Percentiles rank a stretch among this genome's conserved stretches.
Evolutionary conservation across 2,888 invertebrate genomes (phyloP).

Genomic region (Chironomus riparius): DNA sequence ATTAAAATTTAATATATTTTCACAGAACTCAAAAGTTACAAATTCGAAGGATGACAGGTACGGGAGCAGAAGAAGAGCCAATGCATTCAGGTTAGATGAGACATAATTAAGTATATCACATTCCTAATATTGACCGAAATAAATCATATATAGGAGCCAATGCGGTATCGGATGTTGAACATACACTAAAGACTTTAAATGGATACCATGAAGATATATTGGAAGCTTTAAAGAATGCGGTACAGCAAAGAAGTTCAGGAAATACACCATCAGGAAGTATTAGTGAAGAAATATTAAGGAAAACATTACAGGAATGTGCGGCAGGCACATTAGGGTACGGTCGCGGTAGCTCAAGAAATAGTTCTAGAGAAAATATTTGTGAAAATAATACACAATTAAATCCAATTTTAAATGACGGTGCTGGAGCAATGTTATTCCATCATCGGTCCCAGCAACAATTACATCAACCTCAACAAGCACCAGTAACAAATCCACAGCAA

Average conservation of each 20-base stretch:
- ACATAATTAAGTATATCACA: neutral
- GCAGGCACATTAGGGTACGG: constrained; percentile 41
- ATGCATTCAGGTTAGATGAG: constrained; percentile 57
- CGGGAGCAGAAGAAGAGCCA: constrained; percentile 67
- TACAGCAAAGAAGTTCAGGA: constrained; percentile 59
- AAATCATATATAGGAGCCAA: constrained; percentile 42
- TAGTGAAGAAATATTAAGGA: constrained; percentile 59
- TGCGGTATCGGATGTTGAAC: constrained; percentile 68
- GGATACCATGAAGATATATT: constrained; percentile 89
- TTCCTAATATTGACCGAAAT: neutral
- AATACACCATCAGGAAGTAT: constrained; percentile 54
- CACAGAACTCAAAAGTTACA: constrained; percentile 73
- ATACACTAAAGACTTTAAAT: constrained; percentile 79
- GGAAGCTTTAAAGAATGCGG: constrained; percentile 79
- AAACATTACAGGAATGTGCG: constrained; percentile 56
- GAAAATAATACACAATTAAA: constrained; percentile 57
- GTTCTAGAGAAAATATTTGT: constrained; percentile 66
- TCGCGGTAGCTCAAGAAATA: constrained; percentile 46
- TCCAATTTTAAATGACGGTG: constrained; percentile 44
- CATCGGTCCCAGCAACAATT: constrained; percentile 32
- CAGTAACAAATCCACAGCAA: constrained; percentile 19
- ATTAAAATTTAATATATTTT: constrained; percentile 1
- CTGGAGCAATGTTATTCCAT: constrained; percentile 37
- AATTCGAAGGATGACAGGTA: constrained; percentile 63
- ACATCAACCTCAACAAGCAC: constrained; percentile 35